A percentile compares a stretch with the other conserved stretches of the same genome.
Conservation (phyloP, 53 echinoderm and acorn worm genomes). For the Pentamera pediparva region DNA sequence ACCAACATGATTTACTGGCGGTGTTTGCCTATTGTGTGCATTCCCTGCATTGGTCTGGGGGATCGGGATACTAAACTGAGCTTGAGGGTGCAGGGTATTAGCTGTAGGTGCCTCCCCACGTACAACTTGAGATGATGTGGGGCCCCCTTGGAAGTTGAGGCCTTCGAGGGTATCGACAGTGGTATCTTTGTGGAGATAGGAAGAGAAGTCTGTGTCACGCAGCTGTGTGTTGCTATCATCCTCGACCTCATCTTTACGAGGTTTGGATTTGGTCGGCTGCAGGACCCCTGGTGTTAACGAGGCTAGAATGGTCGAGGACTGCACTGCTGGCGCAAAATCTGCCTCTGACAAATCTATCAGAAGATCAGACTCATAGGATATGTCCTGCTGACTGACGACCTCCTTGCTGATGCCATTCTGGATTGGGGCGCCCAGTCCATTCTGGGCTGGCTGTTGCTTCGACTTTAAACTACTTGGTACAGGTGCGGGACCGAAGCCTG, state of each 20-base stretch:
- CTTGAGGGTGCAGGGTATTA: too few species aligned
- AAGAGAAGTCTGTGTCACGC: constrained; percentile 37
- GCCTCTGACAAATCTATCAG: constrained; percentile 88
- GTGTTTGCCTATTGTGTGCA: too few species aligned
- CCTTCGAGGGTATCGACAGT: constrained; percentile 18
- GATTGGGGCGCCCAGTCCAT: constrained; percentile 12
- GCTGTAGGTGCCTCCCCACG: too few species aligned
- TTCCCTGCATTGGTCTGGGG: too few species aligned
- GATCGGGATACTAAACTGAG: too few species aligned
- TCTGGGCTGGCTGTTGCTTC: constrained; percentile 20
- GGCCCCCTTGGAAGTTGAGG: neutral
- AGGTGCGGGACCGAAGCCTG: neutral
- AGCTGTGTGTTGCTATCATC: constrained; percentile 55
- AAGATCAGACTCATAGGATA: constrained; percentile 53
- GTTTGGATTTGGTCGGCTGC: neutral
- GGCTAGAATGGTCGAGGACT: constrained; percentile 43
- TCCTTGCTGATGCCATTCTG: neutral
- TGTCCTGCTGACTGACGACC: neutral
- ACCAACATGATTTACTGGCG: too few species aligned
- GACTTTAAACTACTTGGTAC: neutral
- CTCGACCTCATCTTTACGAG: neutral
- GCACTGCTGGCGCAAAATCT: constrained; percentile 84
- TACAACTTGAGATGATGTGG: too few species aligned
- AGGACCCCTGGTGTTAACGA: constrained; percentile 30
- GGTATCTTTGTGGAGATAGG: constrained; percentile 32